Percentiles rank a stretch among this genome's conserved stretches.
These are phyloP conservation scores for Allolobophora icterica DNA, from an alignment of 2,888 invertebrate species.

Conservation along the genomic window DNA sequence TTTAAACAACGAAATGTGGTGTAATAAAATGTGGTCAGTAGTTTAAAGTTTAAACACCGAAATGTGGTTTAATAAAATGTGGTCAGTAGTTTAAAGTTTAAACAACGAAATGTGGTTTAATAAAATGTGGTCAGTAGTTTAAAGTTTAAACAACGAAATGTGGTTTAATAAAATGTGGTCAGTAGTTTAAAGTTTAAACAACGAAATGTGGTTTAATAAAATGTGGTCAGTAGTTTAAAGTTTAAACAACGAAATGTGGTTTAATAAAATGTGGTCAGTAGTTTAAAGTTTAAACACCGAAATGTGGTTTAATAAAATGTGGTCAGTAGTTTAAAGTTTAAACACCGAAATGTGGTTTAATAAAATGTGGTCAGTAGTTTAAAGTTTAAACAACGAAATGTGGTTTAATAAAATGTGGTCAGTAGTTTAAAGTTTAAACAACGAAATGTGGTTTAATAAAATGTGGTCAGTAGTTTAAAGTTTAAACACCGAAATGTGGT, in stretches of 20 bases:
- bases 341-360: not conserved
- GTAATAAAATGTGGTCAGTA: too few relatives aligned
- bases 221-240: not conserved
- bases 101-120: not conserved
- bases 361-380: conserved; percentile 17
- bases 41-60: too few relatives aligned
- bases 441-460: not conserved
- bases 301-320: too few relatives aligned
- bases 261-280: too few relatives aligned
- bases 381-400: not conserved
- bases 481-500: not conserved
- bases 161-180: too few relatives aligned
- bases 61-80: too few relatives aligned
- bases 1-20: not conserved
- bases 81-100: not conserved
- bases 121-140: conserved; percentile 17
- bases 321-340: not conserved
- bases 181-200: not conserved
- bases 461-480: not conserved
- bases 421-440: not conserved
- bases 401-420: too few relatives aligned
- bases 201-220: not conserved
- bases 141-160: not conserved
- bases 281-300: too few relatives aligned
- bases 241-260: not conserved